Percentiles rank a stretch among this genome's conserved stretches.
phyloP scores from a whole-genome alignment of 2,888 invertebrate species.

The Andrena haemorrhoa region DNA sequence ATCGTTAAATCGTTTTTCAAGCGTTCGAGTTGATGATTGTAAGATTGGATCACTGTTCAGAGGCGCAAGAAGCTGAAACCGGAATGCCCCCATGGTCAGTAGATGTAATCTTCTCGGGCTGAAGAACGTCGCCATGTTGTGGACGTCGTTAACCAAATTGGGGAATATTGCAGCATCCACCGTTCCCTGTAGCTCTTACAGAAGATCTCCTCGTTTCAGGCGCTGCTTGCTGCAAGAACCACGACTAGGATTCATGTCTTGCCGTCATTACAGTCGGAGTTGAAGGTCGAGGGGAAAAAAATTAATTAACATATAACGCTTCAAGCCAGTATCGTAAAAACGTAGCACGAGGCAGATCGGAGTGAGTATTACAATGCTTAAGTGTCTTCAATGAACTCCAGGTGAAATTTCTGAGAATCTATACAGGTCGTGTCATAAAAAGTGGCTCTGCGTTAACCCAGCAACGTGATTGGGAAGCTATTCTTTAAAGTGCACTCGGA shows the following conservation, averaged over 20 bases:
- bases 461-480: background rate
- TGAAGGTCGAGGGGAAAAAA: background rate
- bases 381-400: background rate
- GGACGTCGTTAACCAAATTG: background rate
- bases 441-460: background rate
- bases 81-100: background rate
- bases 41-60: no score
- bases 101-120: background rate
- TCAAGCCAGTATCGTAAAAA: background rate
- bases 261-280: no score
- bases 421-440: background rate
- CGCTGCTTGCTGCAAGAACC: conserved; percentile 32
- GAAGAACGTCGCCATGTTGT: background rate
- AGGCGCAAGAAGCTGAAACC: no score
- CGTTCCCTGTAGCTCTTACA: background rate
- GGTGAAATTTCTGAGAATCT: conserved; percentile 2
- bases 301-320: background rate
- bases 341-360: background rate
- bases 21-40: no score
- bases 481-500: background rate
- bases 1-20: no score
- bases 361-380: background rate
- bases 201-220: background rate
- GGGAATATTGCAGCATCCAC: background rate
- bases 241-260: background rate